Evolutionary conservation across 1,140 invertebrate species (phyloP).

Genomic region (Andricus grossulariae): DNA sequence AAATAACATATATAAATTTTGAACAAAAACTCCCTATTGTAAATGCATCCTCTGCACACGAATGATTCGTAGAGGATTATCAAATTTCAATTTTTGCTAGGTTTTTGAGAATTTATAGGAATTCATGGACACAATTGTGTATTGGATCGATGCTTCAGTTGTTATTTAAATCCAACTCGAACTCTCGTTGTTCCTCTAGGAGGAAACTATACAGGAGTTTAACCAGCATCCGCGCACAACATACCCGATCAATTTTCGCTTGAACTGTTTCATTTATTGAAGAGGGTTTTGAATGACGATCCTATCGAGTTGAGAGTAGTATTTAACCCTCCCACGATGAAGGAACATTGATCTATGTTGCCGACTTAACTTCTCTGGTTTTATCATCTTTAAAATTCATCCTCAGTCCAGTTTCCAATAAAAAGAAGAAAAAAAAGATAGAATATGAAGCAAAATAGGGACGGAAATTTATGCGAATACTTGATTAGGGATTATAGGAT

Average conservation of each 20-base stretch:
- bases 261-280: constrained; percentile 12
- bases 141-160: constrained; percentile 6
- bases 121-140: constrained; percentile 19
- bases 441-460: not conserved
- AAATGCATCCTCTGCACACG: not conserved
- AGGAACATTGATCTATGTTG: not conserved
- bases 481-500: too few species aligned
- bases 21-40: not conserved
- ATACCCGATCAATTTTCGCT: constrained; percentile 23
- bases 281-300: not conserved
- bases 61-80: not conserved
- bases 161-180: constrained; percentile 23
- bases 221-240: constrained; percentile 2
- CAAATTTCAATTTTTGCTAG: constrained; percentile 22
- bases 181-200: not conserved
- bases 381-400: not conserved
- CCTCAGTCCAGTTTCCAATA: not conserved
- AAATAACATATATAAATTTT: not conserved
- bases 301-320: constrained; percentile 6
- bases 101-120: constrained; percentile 19
- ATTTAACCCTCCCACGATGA: constrained; percentile 10
- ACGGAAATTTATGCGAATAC: too few species aligned
- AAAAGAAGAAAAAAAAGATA: not conserved
- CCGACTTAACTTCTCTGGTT: not conserved
- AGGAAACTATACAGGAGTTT: not conserved